phyloP scores from a whole-genome alignment of 2,113 vertebrate genomes.

The Clarias magur region DNA sequence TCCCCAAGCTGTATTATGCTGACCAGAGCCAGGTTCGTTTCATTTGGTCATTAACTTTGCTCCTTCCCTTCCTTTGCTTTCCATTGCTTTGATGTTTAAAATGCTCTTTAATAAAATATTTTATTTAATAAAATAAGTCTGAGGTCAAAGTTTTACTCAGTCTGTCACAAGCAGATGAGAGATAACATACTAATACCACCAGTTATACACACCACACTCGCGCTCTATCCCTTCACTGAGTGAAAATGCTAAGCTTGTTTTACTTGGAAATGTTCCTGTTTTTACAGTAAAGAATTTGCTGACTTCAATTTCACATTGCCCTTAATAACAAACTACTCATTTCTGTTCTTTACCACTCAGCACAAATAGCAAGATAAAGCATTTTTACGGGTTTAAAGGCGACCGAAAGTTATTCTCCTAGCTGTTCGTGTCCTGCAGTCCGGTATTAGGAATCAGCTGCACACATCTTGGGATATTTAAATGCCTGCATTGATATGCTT shows the following conservation, averaged over 20 bases:
- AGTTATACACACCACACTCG: background rate
- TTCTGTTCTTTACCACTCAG: background rate
- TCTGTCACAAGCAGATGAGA: background rate
- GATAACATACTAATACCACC: background rate
- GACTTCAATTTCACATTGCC: background rate
- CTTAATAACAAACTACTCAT: background rate
- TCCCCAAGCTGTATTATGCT: background rate
- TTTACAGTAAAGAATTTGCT: background rate
- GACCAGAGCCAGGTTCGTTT: background rate
- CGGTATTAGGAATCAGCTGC: constrained; percentile 9
- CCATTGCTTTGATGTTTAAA: background rate
- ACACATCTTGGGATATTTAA: constrained; percentile 20
- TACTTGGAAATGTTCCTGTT: background rate
- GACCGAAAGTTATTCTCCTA: background rate
- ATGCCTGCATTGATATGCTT: constrained; percentile 20
- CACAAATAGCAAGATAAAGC: background rate
- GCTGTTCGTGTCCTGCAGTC: background rate
- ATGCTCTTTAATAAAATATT: background rate
- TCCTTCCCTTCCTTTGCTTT: background rate
- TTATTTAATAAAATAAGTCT: no score
- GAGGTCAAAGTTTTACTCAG: background rate
- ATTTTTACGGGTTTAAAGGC: background rate
- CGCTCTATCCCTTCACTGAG: background rate
- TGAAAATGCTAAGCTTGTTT: background rate
- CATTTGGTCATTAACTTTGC: background rate